Base-by-base conservation (phyloP, 1,140 invertebrate genomes). In the Charaxes varanes region DNA sequence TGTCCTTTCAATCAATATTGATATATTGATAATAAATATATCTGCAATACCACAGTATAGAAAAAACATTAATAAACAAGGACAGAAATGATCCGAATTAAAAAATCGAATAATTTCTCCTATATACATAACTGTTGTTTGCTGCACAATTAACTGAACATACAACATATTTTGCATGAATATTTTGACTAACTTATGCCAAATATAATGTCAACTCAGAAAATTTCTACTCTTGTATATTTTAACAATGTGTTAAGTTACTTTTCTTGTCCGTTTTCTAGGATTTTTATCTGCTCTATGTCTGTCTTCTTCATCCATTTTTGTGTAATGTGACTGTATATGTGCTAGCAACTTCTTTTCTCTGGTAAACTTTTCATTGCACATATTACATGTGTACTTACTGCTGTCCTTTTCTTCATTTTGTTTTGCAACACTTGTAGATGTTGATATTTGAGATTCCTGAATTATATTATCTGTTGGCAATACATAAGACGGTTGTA, bases 401-500 rank as follows among this genome's bases (percentile, higher is more conserved):
- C 0, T 3, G 3, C 46, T 53, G 13, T 30, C 50, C 7, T 63
- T 57, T 33, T 58, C 62, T 1, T 60, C 61, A 8, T 31, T 51
- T 38, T 55, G 44, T 31, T 58, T 54, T 16, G 13, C 13, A 16
- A 43, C 21, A 21, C 43, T 58, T 1, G 66, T 71, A 3, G 73
- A 73, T 4, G 76, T 79, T 2, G 77, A 66, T 26, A 80, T 79
- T 64, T 80, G 76, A n/a, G 76, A 77, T 50, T 83, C 79, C 36
- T 83, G 76, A 6, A 79, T 72, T 7, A 77, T 76, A 36, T 63
- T 80, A 43, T 76, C 55, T 1, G 79, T 83, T 2, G 79, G 79
- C 6, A 83, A 35, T 11, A 83, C 79, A 47, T 83, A 83, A n/a
- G 70, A 78, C 2, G 79, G 79, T 42, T 83, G 70, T 4, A 78